Percentiles rank a stretch among this genome's conserved stretches.
phyloP scores from a whole-genome alignment of 2,797 vertebrate species.

The Gobio occitaniae region DNA sequence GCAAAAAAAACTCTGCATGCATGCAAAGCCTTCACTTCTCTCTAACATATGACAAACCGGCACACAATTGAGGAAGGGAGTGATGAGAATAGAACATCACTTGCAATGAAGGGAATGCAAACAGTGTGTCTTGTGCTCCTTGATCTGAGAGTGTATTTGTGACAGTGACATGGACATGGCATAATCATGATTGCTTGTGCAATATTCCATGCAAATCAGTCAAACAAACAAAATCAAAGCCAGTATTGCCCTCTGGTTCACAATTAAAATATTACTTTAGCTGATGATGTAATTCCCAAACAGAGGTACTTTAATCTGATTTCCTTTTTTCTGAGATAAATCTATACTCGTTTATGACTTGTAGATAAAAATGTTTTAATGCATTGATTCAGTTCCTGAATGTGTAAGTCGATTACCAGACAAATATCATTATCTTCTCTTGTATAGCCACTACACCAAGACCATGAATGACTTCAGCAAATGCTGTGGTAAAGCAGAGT shows the following conservation, averaged over 20 bases:
- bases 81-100: conserved; percentile 21
- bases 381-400: background rate
- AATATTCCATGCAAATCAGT: conserved; percentile 77
- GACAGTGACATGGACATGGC: conserved; percentile 53
- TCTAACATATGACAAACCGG: conserved; percentile 5
- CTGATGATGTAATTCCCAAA: background rate
- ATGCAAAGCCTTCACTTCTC: conserved; percentile 30
- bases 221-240: conserved; percentile 49
- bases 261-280: background rate
- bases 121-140: conserved; percentile 52
- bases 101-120: conserved; percentile 41
- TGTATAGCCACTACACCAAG: background rate
- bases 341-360: background rate
- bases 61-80: background rate
- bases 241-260: conserved; percentile 85
- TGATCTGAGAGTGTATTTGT: conserved; percentile 58
- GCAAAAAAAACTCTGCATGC: conserved; percentile 43
- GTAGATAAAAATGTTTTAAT: background rate
- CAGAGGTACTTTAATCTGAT: background rate
- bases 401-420: background rate
- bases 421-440: background rate
- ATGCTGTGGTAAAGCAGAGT: background rate
- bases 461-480: background rate
- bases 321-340: background rate
- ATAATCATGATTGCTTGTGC: conserved; percentile 62